Base-by-base conservation (phyloP, 2,888 invertebrate genomes). In the Drosophila nigritarsus region DNA sequence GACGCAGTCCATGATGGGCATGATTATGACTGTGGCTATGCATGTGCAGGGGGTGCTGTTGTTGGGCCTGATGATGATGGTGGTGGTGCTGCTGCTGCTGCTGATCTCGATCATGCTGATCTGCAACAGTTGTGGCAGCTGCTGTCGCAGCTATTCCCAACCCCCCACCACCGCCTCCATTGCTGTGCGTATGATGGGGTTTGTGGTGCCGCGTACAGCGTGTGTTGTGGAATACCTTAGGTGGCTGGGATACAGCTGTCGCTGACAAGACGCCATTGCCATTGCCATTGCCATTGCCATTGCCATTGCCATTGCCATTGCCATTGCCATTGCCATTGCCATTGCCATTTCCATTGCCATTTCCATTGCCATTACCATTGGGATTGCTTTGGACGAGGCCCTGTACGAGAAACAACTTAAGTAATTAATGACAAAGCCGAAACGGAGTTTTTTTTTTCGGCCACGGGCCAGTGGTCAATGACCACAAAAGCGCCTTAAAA, bases 121-220 rank as follows among this genome's bases (percentile, higher is more conserved):
- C 75, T 29, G 53, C 15, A 24, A 30, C 55, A 54, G 48, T 32
- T 8, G 60, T 51, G 24, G 29, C 36, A 32, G 36, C 49, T 11
- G 15, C 9, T 29, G 29, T 49, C 29, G 48, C 18, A 29, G 27
- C 49, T 34, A 32, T 36, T 27, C 49, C 55, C 27, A 29, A 42
- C 7, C 29, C 30, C 1, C 49, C 50, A 0, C 30, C 75, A 7
- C 38, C 58, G 11, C 48, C 49, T 4, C 73, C 80, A 68, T 80
- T 85, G 60, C 66, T 68, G 24, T 91, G 91, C 36, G 70, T 76
- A 60, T 90, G 91, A 61, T 92, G 92, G 11, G 88, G 79, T 71
- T 92, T 92, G 75, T 92, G 92, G 70, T 92, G 92, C 54, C 92
- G 85, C 36, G 92, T 92, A 62, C 92, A 92, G 51, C 92, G 91